Evolutionary conservation across 2,888 invertebrate species (phyloP).

Genomic region (Macaria notata): DNA sequence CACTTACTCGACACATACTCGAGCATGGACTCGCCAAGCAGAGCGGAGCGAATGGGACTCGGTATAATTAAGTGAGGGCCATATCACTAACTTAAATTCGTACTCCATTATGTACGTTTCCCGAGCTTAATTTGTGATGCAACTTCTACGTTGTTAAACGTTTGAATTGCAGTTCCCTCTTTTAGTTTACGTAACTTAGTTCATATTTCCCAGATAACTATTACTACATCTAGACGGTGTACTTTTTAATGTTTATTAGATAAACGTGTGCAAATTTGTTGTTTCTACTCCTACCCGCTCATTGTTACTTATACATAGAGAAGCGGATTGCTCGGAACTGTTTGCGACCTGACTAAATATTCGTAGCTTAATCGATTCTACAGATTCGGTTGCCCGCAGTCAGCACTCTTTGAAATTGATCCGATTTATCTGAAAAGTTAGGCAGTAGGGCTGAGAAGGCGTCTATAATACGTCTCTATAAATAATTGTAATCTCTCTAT

Average conservation of each 20-base stretch:
- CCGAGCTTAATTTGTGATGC: conserved; percentile 12
- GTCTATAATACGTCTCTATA: no score
- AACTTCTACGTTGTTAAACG: conserved; percentile 12
- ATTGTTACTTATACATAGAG: conserved; percentile 7
- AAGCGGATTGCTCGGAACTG: conserved; percentile 4
- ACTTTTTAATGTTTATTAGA: no score
- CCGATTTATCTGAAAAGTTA: conserved; percentile 1
- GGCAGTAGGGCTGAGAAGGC: no score
- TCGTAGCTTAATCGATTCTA: conserved; percentile 4
- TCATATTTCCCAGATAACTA: no score
- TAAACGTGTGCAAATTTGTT: no score
- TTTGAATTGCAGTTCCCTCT: conserved; percentile 8
- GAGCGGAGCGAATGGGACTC: conserved; percentile 37
- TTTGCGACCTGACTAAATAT: conserved; percentile 8
- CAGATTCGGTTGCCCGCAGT: conserved; percentile 2
- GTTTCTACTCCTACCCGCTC: no score
- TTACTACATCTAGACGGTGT: no score
- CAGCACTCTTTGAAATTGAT: conserved; percentile 3
- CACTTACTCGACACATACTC: conserved; percentile 46
- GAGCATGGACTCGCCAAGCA: conserved; percentile 45
- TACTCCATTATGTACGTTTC: conserved; percentile 28
- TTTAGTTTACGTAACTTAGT: not conserved
- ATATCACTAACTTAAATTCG: conserved; percentile 51
- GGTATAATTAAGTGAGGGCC: conserved; percentile 53
- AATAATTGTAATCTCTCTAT: no score